Conservation (phyloP, 2,113 vertebrate genomes). For the Pygoscelis antarcticus region DNA sequence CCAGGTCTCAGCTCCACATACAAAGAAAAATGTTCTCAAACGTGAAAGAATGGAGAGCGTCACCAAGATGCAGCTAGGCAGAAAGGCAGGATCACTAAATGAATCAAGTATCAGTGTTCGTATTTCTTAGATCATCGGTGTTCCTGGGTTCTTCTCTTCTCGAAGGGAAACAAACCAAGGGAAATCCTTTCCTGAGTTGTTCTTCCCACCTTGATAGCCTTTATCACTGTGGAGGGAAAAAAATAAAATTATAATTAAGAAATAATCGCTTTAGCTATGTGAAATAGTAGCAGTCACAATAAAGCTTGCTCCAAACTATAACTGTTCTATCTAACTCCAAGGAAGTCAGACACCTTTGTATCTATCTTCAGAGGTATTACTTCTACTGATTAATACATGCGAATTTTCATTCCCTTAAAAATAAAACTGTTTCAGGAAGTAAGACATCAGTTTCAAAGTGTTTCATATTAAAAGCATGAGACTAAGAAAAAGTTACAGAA, state of each 20-base stretch:
- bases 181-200: conserved; percentile 25
- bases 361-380: neutral
- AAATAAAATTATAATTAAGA: conserved; percentile 7
- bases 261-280: neutral
- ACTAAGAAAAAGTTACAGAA: neutral
- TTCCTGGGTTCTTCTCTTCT: conserved; percentile 16
- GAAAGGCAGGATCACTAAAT: neutral
- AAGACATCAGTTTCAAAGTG: neutral
- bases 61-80: neutral
- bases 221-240: conserved; percentile 38
- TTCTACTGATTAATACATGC: neutral
- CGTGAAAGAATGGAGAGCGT: neutral
- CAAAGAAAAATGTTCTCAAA: conserved; percentile 29
- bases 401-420: neutral
- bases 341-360: neutral
- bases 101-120: neutral
- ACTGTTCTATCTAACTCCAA: neutral
- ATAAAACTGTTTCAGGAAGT: neutral
- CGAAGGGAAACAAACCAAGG: conserved; percentile 13
- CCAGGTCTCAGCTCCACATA: conserved; percentile 76
- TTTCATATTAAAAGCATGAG: neutral
- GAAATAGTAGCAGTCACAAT: neutral
- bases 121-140: neutral
- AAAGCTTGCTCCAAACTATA: neutral
- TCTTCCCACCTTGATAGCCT: conserved; percentile 14